phyloP scores from a whole-genome alignment of 2,797 vertebrate genomes.

The Chromobotia macracanthus region DNA sequence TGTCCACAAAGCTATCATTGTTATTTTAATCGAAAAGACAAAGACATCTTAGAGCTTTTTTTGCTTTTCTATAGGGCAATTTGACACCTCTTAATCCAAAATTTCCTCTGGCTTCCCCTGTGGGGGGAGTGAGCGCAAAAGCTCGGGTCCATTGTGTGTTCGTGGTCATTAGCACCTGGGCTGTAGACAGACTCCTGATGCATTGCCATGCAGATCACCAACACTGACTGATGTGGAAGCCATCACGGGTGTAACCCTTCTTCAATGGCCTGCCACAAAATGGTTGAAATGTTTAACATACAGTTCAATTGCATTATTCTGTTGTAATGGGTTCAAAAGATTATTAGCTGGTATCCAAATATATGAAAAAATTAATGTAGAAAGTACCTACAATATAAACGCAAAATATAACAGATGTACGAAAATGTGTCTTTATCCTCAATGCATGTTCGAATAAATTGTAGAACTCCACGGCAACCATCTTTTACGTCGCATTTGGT shows the following conservation, averaged over 20 bases:
- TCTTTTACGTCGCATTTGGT: constrained; percentile 51
- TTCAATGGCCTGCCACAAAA: neutral
- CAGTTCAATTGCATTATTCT: neutral
- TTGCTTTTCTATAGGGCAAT: constrained; percentile 53
- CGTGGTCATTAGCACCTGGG: constrained; percentile 65
- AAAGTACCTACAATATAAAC: neutral
- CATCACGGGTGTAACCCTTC: neutral
- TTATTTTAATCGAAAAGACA: constrained; percentile 63
- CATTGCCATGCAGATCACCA: constrained; percentile 40
- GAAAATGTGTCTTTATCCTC: neutral
- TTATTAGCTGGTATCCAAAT: neutral
- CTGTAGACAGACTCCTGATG: constrained; percentile 54
- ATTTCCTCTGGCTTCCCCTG: constrained; percentile 52
- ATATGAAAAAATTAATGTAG: neutral
- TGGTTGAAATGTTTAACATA: neutral
- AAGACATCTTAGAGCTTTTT: constrained; percentile 46
- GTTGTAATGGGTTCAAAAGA: neutral
- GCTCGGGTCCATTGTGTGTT: constrained; percentile 54
- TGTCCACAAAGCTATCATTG: constrained; percentile 57
- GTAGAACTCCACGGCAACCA: constrained; percentile 49
- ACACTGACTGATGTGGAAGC: neutral
- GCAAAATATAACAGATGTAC: constrained; percentile 14
- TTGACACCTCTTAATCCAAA: constrained; percentile 63
- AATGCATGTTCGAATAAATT: no score
- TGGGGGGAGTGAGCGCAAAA: constrained; percentile 41